Conservation (phyloP, 2,113 vertebrate species). For the Acrocephalus kingi region DNA sequence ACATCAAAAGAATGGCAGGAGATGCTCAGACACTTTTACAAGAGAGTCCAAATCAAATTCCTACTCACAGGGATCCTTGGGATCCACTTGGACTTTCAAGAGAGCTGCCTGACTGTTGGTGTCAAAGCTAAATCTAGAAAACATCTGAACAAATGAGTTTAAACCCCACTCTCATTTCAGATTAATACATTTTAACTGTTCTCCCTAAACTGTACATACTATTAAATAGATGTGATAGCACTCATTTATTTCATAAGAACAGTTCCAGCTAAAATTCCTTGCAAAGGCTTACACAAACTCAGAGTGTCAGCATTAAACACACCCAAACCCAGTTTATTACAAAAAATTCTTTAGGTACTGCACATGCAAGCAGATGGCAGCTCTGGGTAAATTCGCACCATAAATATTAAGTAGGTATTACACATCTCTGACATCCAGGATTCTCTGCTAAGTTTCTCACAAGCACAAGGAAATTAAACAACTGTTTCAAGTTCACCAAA, state of each 20-base stretch:
- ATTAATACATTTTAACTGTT: neutral
- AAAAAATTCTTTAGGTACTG: neutral
- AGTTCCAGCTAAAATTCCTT: neutral
- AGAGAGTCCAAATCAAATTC: neutral
- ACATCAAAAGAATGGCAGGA: neutral
- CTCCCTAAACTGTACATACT: neutral
- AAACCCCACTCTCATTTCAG: neutral
- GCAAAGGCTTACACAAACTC: neutral
- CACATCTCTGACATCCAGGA: neutral
- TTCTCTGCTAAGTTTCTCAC: neutral
- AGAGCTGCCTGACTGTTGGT: neutral
- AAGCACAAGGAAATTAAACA: neutral
- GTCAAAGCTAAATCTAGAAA: neutral
- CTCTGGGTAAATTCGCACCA: neutral
- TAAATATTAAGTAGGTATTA: neutral
- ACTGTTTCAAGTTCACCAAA: neutral
- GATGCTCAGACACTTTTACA: neutral
- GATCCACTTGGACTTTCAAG: neutral
- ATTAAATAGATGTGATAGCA: neutral
- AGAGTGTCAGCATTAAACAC: neutral
- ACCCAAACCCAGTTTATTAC: neutral
- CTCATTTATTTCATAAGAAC: neutral
- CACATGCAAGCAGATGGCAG: neutral
- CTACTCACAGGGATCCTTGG: neutral
- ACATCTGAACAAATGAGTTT: neutral